phyloP scores from a whole-genome alignment of 2,797 vertebrate genomes.

The Lates japonicus region DNA sequence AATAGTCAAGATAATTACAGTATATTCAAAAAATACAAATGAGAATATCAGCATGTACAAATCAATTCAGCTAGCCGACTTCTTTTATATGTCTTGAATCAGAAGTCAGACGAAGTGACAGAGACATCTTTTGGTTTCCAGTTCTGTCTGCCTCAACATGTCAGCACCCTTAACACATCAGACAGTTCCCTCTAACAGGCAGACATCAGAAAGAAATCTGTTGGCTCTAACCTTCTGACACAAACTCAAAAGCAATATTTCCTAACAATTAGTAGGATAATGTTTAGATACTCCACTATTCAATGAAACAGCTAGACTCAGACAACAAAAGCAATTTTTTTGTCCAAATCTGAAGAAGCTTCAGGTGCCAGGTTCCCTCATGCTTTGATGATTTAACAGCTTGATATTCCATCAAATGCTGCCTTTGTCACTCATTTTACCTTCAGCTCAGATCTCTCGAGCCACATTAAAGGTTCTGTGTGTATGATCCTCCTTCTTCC shows the following conservation, averaged over 20 bases:
- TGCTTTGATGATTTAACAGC: constrained; percentile 37
- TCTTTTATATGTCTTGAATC: constrained; percentile 47
- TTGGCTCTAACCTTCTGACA: constrained; percentile 23
- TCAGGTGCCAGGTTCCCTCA: constrained; percentile 19
- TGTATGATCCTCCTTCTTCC: neutral
- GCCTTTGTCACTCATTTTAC: constrained; percentile 26
- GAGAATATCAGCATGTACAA: constrained; percentile 80
- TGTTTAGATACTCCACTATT: constrained; percentile 34
- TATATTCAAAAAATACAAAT: constrained; percentile 77
- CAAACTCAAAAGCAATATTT: constrained; percentile 37
- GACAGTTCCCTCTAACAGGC: constrained; percentile 9
- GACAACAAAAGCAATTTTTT: constrained; percentile 36
- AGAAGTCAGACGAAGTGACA: constrained; percentile 37
- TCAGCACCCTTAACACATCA: constrained; percentile 29
- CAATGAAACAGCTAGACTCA: constrained; percentile 7
- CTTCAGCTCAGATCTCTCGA: constrained; percentile 34
- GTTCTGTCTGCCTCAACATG: constrained; percentile 27
- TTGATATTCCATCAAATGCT: constrained; percentile 35
- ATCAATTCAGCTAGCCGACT: constrained; percentile 72
- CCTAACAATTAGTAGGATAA: constrained; percentile 46
- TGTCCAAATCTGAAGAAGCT: constrained; percentile 9
- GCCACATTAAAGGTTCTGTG: constrained; percentile 22
- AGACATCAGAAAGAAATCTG: constrained; percentile 14
- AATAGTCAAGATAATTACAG: constrained; percentile 85
- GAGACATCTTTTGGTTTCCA: constrained; percentile 15